Evolutionary conservation across 1,140 invertebrate species (phyloP), one percentile per base, ranked within the genome.

Genomic region (Chionoecetes opilio): DNA sequence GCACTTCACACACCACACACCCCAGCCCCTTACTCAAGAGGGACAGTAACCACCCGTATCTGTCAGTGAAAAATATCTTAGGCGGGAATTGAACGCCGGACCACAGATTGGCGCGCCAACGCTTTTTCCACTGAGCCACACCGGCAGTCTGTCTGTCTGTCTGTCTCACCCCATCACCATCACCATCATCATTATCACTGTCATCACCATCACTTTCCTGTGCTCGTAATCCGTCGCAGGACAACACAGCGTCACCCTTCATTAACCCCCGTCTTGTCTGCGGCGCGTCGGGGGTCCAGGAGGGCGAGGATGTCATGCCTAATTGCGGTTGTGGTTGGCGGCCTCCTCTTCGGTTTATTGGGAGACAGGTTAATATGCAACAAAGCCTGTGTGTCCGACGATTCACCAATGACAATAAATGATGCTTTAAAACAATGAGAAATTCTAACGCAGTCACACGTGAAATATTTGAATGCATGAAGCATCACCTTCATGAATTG

Each of bases 311-410:
- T 97, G 6, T 96, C 97, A 34, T 98, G 97, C 96, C 97, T 97
- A 87, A 93, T 96, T 32, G 97, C 97, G 0, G 97, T 97, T 0
- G 97, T 97, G 96, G 95, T 98, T 63, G 98, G 98, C 17, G 97
- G 97, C 2, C 96, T 97, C 46, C 82, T 98, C 6, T 97, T 97
- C 96, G 97, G 97, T 35, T 96, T 97, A 41, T 93, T 98, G 31
- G 97, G 97, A 0, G 98, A 98, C 96, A 97, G 97, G 63, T 97
- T 97, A 96, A 37, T 6, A 3, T 37, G 0, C 46, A 0, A 9
- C 2, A 53, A 2, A 31, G 9, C 84, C 26, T 82, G n/a, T 14
- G n/a, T 21, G 0, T 34, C 6, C 26, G 46, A 35, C 3, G 11
- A 17, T 34, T 31, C 82, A 26, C 14, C 8, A 21, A 6, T 21